Evolutionary conservation across 1,140 invertebrate species (phyloP), one percentile per base, ranked within the genome.

Genomic region (Pseudobourletiella spinata): DNA sequence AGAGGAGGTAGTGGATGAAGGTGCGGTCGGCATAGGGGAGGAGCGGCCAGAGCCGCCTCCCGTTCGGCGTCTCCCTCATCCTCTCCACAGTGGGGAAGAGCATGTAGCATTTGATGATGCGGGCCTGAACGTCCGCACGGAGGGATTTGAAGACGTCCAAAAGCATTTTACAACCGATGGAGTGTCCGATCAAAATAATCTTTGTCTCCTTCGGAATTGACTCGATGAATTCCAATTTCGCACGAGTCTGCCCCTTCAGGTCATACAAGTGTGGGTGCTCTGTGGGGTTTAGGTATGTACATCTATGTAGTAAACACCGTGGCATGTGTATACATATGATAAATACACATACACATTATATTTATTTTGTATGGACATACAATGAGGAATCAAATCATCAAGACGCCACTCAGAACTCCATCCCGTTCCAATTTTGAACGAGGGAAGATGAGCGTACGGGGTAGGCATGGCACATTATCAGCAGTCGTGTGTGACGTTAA

Each of bases 61-160:
- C 90, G 72, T 86, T 86, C 8, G 79, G 81, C 24, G 82, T 85
- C 18, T 80, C 76, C 14, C 81, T 80, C 82, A 94, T 88, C 50
- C 82, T 72, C 74, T 92, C 87, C 14, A 94, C 77, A 0, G 89
- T 88, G 3, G 90, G 90, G 76, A 91, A 92, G 0, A 93, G 70
- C 46, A 92, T 74, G 72, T 84, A 90, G 71, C 77, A 78, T 68
- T 81, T 80, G 14, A 61, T 24, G 1, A 61, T 15, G 14, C 44
- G 67, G n/a, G 15, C 52, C 3, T 50, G 29, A 8, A 62, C 22
- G 15, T 22, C 15, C 3, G 8, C 2, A 44, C 57, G 54, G 1
- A 52, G n/a, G 1, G 83, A 71, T 66, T 86, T 81, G 3, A 93
- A 68, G 20, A 91, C 70, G 67, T 91, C 82, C n/a, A 89, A 72